phyloP scores from a whole-genome alignment of 2,113 vertebrate species.

The Isurus oxyrinchus region DNA sequence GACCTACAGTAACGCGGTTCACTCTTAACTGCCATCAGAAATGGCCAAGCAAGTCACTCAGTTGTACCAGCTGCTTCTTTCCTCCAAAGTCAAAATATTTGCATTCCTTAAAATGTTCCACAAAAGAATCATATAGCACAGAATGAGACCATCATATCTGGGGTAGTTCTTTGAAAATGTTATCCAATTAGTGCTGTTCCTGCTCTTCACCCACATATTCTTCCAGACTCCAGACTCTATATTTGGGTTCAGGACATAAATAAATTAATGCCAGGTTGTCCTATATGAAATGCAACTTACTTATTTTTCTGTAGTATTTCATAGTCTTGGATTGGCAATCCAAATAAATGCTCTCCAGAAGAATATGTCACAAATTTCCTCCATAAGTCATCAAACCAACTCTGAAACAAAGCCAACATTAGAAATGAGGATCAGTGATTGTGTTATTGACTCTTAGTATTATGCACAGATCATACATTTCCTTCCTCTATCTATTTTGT shows the following conservation, averaged over 20 bases:
- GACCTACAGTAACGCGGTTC: too few relatives aligned
- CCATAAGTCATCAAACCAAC: slow-evolving; percentile 63
- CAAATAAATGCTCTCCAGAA: slow-evolving; percentile 62
- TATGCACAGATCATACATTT: background rate
- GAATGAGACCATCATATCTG: too few relatives aligned
- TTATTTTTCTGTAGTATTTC: slow-evolving; percentile 59
- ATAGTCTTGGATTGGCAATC: slow-evolving; percentile 65
- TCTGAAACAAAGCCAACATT: slow-evolving; percentile 43
- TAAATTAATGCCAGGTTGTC: background rate
- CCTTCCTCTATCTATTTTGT: background rate
- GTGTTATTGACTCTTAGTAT: background rate
- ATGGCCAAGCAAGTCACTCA: too few relatives aligned
- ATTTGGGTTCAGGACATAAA: background rate
- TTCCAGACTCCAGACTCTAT: background rate
- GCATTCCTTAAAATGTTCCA: too few relatives aligned
- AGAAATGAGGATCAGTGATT: background rate
- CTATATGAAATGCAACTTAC: slow-evolving; percentile 44
- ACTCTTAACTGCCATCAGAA: too few relatives aligned
- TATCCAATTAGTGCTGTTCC: background rate
- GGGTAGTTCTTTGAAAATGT: background rate
- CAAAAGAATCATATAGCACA: too few relatives aligned
- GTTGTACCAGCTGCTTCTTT: too few relatives aligned
- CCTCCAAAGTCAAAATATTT: too few relatives aligned
- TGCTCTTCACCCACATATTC: background rate
- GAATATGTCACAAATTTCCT: slow-evolving; percentile 64